Evolutionary conservation across 2,888 invertebrate genomes (phyloP), one percentile per base, ranked within the genome.

Genomic region (Acanthosoma haemorrhoidale): DNA sequence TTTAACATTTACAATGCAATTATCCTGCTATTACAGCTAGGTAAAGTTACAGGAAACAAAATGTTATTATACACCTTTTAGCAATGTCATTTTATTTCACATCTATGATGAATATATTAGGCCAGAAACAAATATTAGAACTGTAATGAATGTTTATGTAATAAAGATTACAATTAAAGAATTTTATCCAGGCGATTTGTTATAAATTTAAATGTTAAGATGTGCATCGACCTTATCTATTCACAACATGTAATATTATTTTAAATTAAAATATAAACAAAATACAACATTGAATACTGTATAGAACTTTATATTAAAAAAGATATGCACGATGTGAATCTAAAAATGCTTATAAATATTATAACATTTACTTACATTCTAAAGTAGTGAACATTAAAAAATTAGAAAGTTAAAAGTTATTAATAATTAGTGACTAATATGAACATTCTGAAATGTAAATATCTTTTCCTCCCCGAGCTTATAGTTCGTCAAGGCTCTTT

Each of bases 261-360:
- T 2, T 31, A 58, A 15, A 59, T 59, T 1, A 32, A 59, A 16
- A 16, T 6, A 32, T 29, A 31, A 31, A 59, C 16, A 34, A n/a
- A n/a, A n/a, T n/a, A 13, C 8, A 36, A 59, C 18, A 34, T 59
- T 32, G 59, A 59, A 31, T 59, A 32, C 31, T 16, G 4, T 31
- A 32, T 32, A 32, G 34, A 31, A 32, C 18, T 32, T 59, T 31
- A 59, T 32, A 59, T 32, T 32, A 21, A 59, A 31, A 59, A 32
- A 59, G 59, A 59, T 59, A 59, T 59, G 59, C 59, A 59, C 34
- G 59, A 32, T 59, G 59, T 59, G 59, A 59, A 32, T 32, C 59
- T 32, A 34, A 32, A 59, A 59, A 31, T 59, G 34, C 34, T 59
- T 59, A 59, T 32, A 59, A 59, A 59, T 59, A 59, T 59, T 51